Evolutionary conservation across 2,113 vertebrate genomes (phyloP).

Genomic region (Rhea pennata): DNA sequence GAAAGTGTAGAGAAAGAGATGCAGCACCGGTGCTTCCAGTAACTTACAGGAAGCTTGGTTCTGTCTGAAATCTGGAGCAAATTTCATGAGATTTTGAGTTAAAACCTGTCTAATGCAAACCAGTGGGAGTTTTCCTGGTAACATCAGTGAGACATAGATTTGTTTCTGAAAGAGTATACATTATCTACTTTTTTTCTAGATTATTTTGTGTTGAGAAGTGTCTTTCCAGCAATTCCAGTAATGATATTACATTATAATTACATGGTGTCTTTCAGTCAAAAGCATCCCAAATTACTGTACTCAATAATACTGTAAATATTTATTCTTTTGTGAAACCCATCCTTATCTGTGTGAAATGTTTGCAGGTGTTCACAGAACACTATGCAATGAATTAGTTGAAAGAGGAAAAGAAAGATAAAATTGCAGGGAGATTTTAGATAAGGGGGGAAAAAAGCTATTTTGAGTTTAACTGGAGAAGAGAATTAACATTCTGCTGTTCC

Average conservation of each 20-base stretch:
- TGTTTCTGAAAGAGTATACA: not conserved
- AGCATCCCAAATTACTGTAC: not conserved
- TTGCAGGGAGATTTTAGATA: not conserved
- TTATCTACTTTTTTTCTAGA: not conserved
- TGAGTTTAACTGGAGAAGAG: not conserved
- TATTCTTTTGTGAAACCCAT: not conserved
- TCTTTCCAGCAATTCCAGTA: not conserved
- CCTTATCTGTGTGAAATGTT: not conserved
- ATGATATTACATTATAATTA: not conserved
- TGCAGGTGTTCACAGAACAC: not conserved
- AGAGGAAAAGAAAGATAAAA: not conserved
- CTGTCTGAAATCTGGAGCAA: not conserved
- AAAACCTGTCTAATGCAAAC: not conserved
- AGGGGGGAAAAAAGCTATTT: not conserved
- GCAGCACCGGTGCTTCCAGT: not conserved
- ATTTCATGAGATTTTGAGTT: not conserved
- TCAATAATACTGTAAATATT: slow-evolving; percentile 5
- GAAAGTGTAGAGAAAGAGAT: not conserved
- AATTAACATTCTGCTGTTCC: not conserved
- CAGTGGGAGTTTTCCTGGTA: not conserved
- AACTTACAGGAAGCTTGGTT: not conserved
- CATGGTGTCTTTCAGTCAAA: not conserved
- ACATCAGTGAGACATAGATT: accelerated
- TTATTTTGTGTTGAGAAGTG: not conserved
- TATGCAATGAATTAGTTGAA: not conserved